These are phyloP conservation scores for Haliaeetus leucogaster DNA, from an alignment of 2,113 vertebrate species.

Conservation along the genomic window DNA sequence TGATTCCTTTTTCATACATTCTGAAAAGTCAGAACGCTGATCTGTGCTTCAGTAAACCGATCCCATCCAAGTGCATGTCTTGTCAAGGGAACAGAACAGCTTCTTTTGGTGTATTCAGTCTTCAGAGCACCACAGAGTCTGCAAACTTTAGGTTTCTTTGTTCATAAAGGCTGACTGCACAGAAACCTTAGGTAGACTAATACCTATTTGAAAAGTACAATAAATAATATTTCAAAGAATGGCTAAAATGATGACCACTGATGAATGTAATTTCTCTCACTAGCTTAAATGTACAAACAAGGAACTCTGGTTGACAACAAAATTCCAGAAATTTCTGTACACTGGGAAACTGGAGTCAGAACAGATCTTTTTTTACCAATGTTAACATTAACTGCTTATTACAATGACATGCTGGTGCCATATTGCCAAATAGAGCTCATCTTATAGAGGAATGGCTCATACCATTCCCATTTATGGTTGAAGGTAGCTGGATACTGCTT, in stretches of 20 bases:
- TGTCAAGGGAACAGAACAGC: background rate
- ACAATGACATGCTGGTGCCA: background rate
- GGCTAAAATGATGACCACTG: background rate
- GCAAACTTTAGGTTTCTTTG: background rate
- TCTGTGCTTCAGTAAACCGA: background rate
- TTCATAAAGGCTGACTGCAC: background rate
- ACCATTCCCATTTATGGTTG: background rate
- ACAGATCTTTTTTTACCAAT: background rate
- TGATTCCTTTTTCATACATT: slow-evolving; percentile 3
- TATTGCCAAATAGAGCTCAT: background rate
- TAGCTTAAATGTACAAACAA: background rate
- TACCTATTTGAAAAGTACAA: background rate
- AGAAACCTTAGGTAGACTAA: background rate
- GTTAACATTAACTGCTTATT: background rate
- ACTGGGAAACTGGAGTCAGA: background rate
- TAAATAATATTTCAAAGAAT: background rate
- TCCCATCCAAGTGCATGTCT: background rate
- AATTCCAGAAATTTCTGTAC: background rate
- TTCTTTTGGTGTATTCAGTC: background rate
- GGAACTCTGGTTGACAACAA: background rate
- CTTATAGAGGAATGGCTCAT: background rate
- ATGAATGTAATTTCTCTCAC: background rate
- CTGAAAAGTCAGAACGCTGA: slow-evolving; percentile 4
- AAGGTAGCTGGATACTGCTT: background rate
- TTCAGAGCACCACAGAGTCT: background rate